Conservation (phyloP, 2,888 invertebrate species). For the Euclidia mi region DNA sequence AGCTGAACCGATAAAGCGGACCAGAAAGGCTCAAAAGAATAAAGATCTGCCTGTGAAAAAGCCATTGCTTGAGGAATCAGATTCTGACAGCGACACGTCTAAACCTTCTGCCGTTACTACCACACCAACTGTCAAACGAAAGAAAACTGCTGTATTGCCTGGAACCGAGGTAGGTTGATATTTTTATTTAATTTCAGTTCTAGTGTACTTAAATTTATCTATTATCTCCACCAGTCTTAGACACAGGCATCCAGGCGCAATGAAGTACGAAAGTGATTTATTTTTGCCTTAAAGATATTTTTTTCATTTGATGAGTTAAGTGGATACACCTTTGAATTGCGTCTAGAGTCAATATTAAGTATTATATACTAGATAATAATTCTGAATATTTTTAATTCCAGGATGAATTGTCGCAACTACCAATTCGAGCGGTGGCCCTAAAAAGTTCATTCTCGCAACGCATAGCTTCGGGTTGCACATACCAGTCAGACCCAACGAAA, state of each 20-base stretch:
- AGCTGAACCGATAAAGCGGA: too few relatives aligned
- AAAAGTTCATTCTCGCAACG: not conserved
- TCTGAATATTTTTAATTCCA: not conserved
- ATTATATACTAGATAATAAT: not conserved
- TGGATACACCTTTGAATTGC: not conserved
- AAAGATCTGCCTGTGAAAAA: slow-evolving; percentile 1
- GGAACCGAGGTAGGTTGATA: not conserved
- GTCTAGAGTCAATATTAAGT: not conserved
- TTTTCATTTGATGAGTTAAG: too few relatives aligned
- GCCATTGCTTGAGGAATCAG: not conserved
- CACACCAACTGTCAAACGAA: slow-evolving; percentile 1
- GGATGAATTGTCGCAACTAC: not conserved
- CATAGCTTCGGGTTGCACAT: not conserved
- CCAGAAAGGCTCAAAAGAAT: not conserved
- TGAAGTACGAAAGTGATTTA: not conserved
- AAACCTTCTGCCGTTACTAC: not conserved
- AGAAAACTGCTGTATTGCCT: not conserved
- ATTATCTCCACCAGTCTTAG: not conserved
- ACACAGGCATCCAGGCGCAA: not conserved
- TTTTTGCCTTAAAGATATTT: not conserved
- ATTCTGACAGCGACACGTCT: not conserved
- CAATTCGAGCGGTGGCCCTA: slow-evolving; percentile 1
- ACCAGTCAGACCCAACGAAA: slow-evolving; percentile 6
- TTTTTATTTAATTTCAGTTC: not conserved
- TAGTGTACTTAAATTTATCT: not conserved